Evolutionary conservation across 1,140 invertebrate species (phyloP), one percentile per base, ranked within the genome.

Genomic region (Phenacoccus solenopsis): DNA sequence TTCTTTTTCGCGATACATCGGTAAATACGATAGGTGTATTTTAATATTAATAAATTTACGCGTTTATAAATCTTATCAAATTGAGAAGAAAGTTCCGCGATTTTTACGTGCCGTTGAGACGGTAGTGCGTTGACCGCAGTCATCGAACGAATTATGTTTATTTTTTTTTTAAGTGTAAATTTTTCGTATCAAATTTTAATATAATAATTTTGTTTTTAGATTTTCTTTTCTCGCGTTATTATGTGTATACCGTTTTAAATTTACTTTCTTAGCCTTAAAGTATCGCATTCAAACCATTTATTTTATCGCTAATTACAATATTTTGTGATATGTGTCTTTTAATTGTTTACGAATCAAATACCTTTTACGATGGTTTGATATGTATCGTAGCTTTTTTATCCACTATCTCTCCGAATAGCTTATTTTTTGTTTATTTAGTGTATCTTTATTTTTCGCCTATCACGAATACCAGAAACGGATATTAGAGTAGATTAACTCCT

Each of bases 181-280:
- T 49, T 49, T n/a, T 49, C 38, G 38, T 49, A 49, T 49, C 38
- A 49, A 49, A 49, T 49, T 49, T 49, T 49, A 49, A 49, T 49
- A n/a, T n/a, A n/a, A n/a, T n/a, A n/a, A n/a, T n/a, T n/a, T n/a
- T 49, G 38, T 49, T 16, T 49, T n/a, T n/a, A n/a, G n/a, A n/a
- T n/a, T 49, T 49, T 16, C 20, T 49, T 16, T 16, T 49, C 20
- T 49, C 16, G 38, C 38, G 30, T 32, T 13, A 49, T 49, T n/a
- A 9, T 49, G 38, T 49, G 38, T 49, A 49, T 49, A 49, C 5
- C 5, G n/a, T n/a, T n/a, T n/a, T 49, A 9, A 3, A 16, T 49
- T 49, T 49, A 49, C 20, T 49, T 49, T 49, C 4, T 49, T 49
- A 49, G 38, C 20, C 3, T 49, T 49, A 13, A 2, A 49, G 3